Evolutionary conservation across 1,140 invertebrate species (phyloP), one percentile per base, ranked within the genome.

Genomic region (Drosophila baimaii): DNA sequence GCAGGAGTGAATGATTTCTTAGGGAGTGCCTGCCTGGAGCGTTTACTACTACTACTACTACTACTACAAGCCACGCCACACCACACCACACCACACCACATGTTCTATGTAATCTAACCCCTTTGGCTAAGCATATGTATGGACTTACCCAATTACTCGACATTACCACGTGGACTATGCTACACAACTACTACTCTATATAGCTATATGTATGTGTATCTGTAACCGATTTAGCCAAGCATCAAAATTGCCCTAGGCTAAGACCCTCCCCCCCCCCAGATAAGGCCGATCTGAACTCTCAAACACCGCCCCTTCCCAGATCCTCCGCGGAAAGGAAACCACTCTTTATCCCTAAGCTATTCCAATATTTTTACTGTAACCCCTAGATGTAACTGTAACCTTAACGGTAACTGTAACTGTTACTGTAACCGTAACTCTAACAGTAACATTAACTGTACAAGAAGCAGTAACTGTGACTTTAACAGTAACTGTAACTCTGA

Each of bases 141-240:
- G 64, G 47, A 69, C 35, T 47, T 75, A 65, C 47, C 68, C 69
- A 65, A 44, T 54, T 77, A 77, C 54, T 61, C 74, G 43, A 77
- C 65, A 71, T 56, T 78, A 64, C 70, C 78, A 63, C 59, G 75
- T 81, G 81, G 52, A 58, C 73, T 84, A 84, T 58, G 70, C 57
- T 63, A 66, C 71, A 51, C 66, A 51, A 69, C 75, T 81, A 86
- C 70, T 66, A 79, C 75, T 79, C 58, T 81, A 58, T 79, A 79
- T 64, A 61, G 57, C 58, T 83, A 83, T 72, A 64, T 81, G 62
- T 85, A 71, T 79, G 71, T 83, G 80, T 89, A 77, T 79, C 74
- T 83, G 77, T 88, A 88, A 83, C 61, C 83, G 66, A 88, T 80
- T 83, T 71, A 82, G 76, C 77, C 78, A 79, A 79, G 66, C 77